A percentile compares a stretch with the other conserved stretches of the same genome.
These are phyloP conservation scores for Empis livida DNA, from an alignment of 2,888 invertebrate species.

Conservation along the genomic window DNA sequence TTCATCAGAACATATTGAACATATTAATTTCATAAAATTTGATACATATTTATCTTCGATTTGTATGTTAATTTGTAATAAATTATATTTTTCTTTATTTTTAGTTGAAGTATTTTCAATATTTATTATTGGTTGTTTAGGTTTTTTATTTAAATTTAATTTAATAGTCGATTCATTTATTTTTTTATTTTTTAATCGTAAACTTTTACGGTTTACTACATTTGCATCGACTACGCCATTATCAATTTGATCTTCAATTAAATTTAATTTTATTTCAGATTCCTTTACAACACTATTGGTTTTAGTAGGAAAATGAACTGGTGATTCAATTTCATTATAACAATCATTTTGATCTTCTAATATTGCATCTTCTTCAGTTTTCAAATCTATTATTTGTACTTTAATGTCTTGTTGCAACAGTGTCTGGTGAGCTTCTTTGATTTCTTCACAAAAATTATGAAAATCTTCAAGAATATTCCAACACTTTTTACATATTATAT, in stretches of 20 bases:
- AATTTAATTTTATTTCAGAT: too few relatives aligned
- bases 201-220: too few relatives aligned
- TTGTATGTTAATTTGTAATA: background rate
- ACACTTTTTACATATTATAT: slow-evolving; percentile 10
- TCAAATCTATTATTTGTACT: background rate
- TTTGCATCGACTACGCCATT: too few relatives aligned
- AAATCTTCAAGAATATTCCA: slow-evolving; percentile 12
- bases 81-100: background rate
- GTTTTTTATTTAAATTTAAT: too few relatives aligned
- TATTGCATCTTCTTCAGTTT: background rate
- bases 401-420: background rate
- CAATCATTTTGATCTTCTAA: too few relatives aligned
- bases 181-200: too few relatives aligned
- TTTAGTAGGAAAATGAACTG: background rate
- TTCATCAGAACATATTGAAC: slow-evolving; percentile 25
- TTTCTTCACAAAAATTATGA: slow-evolving; percentile 10
- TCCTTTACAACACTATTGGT: too few relatives aligned
- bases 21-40: slow-evolving; percentile 26
- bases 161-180: too few relatives aligned
- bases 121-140: background rate
- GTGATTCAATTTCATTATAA: background rate
- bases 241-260: too few relatives aligned
- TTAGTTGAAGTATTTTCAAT: background rate
- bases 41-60: slow-evolving; percentile 12
- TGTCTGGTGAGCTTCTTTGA: slow-evolving; percentile 7